A percentile compares a stretch with the other conserved stretches of the same genome.
Conservation (phyloP, 2,797 vertebrate genomes). For the Cetoscarus ocellatus region DNA sequence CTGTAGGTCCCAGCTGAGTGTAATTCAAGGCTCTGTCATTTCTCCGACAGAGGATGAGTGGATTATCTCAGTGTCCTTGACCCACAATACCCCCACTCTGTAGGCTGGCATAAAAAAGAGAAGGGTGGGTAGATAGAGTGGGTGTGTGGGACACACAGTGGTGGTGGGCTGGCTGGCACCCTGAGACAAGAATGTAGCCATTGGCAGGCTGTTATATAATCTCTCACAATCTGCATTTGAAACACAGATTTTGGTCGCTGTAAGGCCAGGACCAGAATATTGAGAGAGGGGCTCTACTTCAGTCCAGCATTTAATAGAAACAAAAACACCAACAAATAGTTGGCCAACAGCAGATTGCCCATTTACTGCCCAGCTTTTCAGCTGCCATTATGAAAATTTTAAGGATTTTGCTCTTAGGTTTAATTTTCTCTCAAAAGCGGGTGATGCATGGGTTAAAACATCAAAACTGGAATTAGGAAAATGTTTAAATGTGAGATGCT, state of each 20-base stretch:
- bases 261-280: conserved; percentile 14
- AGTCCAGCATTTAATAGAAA: not conserved
- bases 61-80: conserved; percentile 69
- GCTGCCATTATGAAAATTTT: not conserved
- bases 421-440: not conserved
- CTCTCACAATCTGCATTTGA: conserved; percentile 55
- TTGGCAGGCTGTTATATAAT: conserved; percentile 49
- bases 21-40: conserved; percentile 61
- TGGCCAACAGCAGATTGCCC: not conserved
- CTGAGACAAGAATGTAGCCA: conserved; percentile 25
- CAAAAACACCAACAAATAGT: not conserved
- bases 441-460: not conserved
- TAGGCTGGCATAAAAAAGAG: conserved; percentile 35
- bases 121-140: conserved; percentile 40
- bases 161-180: conserved; percentile 42
- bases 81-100: conserved; percentile 42
- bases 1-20: conserved; percentile 52
- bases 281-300: not conserved
- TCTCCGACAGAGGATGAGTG: conserved; percentile 47
- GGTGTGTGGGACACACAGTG: conserved; percentile 34
- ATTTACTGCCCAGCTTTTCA: not conserved
- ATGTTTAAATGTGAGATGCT: too few species aligned
- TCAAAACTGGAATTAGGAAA: not conserved
- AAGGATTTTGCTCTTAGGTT: not conserved
- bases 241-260: conserved; percentile 29